Conservation (phyloP, 2,797 vertebrate species). For the Aselliscus stoliczkanus region DNA sequence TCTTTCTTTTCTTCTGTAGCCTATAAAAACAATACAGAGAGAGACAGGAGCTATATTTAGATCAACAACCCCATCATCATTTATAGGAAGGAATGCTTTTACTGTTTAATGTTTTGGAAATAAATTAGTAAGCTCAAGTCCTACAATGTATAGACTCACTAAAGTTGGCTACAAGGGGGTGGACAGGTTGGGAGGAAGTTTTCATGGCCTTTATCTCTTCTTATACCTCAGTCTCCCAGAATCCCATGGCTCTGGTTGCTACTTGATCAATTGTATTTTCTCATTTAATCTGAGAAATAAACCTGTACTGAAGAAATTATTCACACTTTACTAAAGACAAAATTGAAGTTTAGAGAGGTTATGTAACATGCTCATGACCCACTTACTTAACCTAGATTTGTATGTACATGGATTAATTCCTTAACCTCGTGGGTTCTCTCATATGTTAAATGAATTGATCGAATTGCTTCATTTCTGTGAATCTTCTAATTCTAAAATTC, state of each 20-base stretch:
- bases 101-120: slow-evolving; percentile 4
- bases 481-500: background rate
- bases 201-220: background rate
- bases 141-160: background rate
- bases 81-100: background rate
- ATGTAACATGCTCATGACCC: background rate
- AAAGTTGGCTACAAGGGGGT: background rate
- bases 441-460: background rate
- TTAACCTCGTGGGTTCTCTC: background rate
- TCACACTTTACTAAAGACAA: background rate
- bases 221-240: background rate
- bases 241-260: background rate
- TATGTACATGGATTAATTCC: background rate
- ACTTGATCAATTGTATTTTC: background rate
- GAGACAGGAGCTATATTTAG: slow-evolving; percentile 21
- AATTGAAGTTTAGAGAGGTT: background rate
- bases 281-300: slow-evolving; percentile 1
- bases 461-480: background rate
- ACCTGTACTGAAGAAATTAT: background rate
- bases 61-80: background rate
- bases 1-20: background rate
- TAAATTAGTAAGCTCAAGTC: background rate
- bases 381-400: background rate
- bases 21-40: slow-evolving; percentile 8
- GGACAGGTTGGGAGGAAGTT: background rate